Percentiles rank a stretch among this genome's conserved stretches.
Evolutionary conservation across 2,888 invertebrate species (phyloP).

Genomic region (Leptinotarsa tumamoca): DNA sequence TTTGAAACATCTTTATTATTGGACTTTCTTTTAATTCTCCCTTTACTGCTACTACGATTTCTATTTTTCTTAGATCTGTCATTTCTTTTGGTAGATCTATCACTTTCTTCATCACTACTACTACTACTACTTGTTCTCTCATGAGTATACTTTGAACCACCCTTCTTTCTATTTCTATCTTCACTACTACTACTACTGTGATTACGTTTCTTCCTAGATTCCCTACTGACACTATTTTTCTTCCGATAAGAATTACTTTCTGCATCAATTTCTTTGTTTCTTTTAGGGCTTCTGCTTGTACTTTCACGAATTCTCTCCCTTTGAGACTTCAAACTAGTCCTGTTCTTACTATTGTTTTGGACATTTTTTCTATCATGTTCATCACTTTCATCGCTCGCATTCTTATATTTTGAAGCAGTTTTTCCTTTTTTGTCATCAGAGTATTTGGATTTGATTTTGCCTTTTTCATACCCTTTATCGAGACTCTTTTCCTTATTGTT

Average conservation of each 20-base stretch:
- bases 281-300: conserved; percentile 2
- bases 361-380: not conserved
- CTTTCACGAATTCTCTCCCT: conserved; percentile 3
- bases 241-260: not conserved
- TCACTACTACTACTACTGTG: conserved; percentile 54
- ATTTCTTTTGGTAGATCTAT: conserved; percentile 28
- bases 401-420: conserved; percentile 29
- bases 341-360: not conserved
- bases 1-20: not conserved
- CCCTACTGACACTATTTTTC: not conserved
- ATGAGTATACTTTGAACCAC: conserved; percentile 13
- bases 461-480: conserved; percentile 23
- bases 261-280: not conserved
- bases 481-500: conserved; percentile 35
- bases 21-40: not conserved
- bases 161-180: conserved; percentile 36
- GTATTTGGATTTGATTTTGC: not conserved
- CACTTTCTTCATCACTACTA: conserved; percentile 28
- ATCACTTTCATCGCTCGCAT: conserved; percentile 5
- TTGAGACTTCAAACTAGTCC: not conserved
- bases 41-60: not conserved
- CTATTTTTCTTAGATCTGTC: conserved; percentile 7
- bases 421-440: conserved; percentile 26
- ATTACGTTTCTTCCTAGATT: conserved; percentile 34
- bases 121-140: not conserved